Conservation (phyloP, 1,140 invertebrate species). For the Megalopta genalis region DNA sequence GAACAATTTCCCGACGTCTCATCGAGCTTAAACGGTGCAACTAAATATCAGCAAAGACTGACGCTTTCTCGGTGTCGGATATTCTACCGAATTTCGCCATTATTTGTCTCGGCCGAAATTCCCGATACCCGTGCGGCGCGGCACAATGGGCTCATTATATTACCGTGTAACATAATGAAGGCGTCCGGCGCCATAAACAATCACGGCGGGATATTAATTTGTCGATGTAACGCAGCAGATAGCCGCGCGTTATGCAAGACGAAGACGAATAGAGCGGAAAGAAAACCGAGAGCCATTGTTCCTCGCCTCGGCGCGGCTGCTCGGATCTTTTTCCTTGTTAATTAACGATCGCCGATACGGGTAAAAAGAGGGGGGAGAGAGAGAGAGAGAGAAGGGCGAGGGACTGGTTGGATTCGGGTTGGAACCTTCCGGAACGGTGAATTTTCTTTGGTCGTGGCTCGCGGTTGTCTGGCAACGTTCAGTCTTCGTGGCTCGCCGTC, state of each 20-base stretch:
- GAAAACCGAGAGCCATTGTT: not conserved
- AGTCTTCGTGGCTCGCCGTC: not conserved
- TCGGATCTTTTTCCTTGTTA: not conserved
- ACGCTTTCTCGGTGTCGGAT: too few species aligned
- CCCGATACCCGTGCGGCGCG: not conserved
- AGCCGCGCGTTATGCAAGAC: not conserved
- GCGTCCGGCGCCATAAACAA: not conserved
- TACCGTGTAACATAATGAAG: not conserved
- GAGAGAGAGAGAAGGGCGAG: too few species aligned
- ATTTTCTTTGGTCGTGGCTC: not conserved
- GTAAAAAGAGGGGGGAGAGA: not conserved
- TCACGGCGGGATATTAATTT: slow-evolving; percentile 9
- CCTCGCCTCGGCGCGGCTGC: too few species aligned
- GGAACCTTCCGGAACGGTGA: not conserved
- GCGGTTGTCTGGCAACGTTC: not conserved
- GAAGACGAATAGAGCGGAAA: not conserved
- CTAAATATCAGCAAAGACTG: too few species aligned
- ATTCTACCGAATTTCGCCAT: too few species aligned
- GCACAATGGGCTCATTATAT: not conserved
- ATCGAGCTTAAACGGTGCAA: too few species aligned
- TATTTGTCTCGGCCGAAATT: not conserved
- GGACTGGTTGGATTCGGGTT: not conserved
- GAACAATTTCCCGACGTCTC: too few species aligned
- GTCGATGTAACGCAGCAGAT: not conserved
- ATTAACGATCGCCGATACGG: not conserved